Evolutionary conservation across 2,888 invertebrate species (phyloP).

Genomic region (Thymelicus sylvestris): DNA sequence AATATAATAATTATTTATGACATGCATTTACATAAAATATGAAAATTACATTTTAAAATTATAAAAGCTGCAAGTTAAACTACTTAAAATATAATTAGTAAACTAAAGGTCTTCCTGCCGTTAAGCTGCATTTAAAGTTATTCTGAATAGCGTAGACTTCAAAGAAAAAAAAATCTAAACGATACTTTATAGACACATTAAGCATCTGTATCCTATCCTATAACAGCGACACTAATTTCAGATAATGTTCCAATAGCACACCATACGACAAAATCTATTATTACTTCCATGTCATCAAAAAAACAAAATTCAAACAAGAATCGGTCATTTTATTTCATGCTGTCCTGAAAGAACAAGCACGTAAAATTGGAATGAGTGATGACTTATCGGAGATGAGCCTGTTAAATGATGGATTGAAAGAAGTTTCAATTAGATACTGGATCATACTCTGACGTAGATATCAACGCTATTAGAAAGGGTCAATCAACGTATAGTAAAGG

Average conservation of each 20-base stretch:
- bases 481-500: background rate
- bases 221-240: too few relatives aligned
- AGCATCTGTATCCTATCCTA: too few relatives aligned
- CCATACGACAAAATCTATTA: background rate
- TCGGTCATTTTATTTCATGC: slow-evolving; percentile 28
- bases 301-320: slow-evolving; percentile 25
- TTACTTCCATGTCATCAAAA: background rate
- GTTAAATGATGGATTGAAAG: slow-evolving; percentile 32
- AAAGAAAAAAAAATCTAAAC: too few relatives aligned
- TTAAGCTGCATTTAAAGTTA: too few relatives aligned
- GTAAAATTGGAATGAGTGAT: slow-evolving; percentile 31
- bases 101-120: too few relatives aligned
- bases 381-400: slow-evolving; percentile 13
- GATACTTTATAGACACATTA: too few relatives aligned
- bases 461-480: background rate
- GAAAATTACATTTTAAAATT: too few relatives aligned
- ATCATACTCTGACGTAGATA: slow-evolving; percentile 5
- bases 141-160: too few relatives aligned
- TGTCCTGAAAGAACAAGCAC: slow-evolving; percentile 27
- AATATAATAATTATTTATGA: too few relatives aligned
- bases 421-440: slow-evolving; percentile 21
- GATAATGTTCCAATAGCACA: background rate
- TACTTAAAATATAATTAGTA: too few relatives aligned
- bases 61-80: too few relatives aligned
- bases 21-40: too few relatives aligned